Evolutionary conservation across 2,888 invertebrate genomes (phyloP).

Genomic region (Vanessa cardui): DNA sequence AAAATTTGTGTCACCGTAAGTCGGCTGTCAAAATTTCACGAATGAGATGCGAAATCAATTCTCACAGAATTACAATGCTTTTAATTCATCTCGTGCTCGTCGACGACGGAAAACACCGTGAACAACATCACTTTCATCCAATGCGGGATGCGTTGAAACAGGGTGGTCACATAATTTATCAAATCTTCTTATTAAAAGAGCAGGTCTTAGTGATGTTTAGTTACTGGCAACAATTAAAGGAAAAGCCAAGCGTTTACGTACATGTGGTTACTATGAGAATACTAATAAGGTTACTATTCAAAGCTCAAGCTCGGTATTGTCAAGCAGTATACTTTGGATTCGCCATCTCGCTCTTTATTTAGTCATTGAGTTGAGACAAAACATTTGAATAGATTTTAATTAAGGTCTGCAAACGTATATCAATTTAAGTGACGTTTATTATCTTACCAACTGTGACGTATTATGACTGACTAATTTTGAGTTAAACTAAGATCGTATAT

Average conservation of each 20-base stretch:
- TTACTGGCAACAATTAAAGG: no score
- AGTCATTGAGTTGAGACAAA: conserved; percentile 34
- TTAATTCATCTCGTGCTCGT: no score
- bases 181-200: no score
- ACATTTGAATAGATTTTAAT: conserved; percentile 39
- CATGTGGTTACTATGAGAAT: conserved; percentile 35
- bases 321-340: conserved; percentile 32
- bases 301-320: conserved; percentile 43
- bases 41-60: no score
- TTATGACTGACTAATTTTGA: background rate
- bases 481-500: background rate
- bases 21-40: no score
- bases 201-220: no score
- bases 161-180: no score
- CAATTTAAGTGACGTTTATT: conserved; percentile 18
- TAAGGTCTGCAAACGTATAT: conserved; percentile 15
- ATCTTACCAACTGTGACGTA: conserved; percentile 1
- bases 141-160: no score
- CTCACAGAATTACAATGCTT: no score
- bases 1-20: no score
- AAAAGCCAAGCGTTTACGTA: background rate
- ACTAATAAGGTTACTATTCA: conserved; percentile 54
- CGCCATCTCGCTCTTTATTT: conserved; percentile 21
- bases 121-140: no score
- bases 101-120: no score